Percentiles rank a stretch among this genome's conserved stretches.
Conservation (phyloP, 2,888 invertebrate genomes). For the Cenopis cana region DNA sequence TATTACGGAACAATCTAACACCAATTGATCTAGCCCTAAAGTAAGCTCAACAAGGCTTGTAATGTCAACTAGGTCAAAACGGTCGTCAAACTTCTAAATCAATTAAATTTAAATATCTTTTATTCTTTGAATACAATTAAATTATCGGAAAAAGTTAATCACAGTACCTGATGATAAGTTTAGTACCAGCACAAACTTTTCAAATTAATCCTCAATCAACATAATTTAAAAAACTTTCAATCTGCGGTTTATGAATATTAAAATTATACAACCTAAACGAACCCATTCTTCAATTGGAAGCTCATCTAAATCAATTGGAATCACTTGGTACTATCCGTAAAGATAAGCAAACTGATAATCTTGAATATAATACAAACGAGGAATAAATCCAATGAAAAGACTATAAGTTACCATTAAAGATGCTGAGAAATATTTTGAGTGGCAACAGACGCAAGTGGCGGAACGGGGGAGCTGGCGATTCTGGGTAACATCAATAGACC, state of each 20-base stretch:
- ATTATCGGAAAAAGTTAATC: constrained; percentile 13
- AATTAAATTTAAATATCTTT: constrained; percentile 1
- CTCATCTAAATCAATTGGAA: constrained; percentile 35
- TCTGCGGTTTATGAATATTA: constrained; percentile 17
- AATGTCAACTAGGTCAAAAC: neutral
- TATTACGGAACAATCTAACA: no score
- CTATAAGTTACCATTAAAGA: constrained; percentile 58
- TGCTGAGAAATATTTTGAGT: constrained; percentile 37
- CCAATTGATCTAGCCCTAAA: no score
- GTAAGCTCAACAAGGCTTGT: no score
- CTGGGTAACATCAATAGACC: constrained; percentile 66
- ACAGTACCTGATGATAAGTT: neutral
- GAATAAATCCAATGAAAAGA: constrained; percentile 56
- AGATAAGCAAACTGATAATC: constrained; percentile 45
- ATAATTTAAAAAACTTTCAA: constrained; percentile 25
- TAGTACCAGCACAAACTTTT: constrained; percentile 22
- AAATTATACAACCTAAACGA: constrained; percentile 35
- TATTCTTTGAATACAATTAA: constrained; percentile 29
- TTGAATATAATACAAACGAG: constrained; percentile 47
- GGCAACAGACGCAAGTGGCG: constrained; percentile 34
- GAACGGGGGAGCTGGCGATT: constrained; percentile 49
- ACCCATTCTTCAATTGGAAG: constrained; percentile 24
- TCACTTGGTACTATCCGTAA: constrained; percentile 35
- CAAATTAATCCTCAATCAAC: constrained; percentile 33
- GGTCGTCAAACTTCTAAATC: neutral